Base-by-base conservation (phyloP, 2,797 vertebrate species). In the Sebastes kiyomatsui region DNA sequence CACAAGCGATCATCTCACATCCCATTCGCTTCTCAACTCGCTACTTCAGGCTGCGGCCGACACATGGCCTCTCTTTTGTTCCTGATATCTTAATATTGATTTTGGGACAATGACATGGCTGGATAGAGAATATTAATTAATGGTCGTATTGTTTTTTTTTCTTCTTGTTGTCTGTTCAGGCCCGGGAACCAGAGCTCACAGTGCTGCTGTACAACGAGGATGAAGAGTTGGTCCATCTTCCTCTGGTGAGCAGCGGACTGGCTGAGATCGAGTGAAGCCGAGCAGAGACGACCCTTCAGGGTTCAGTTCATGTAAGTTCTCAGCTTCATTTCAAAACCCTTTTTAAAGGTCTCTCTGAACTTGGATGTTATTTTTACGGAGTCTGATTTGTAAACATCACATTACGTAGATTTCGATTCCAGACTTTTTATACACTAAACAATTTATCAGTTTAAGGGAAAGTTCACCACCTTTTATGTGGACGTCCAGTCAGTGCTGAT, bases 181-280 rank as follows among this genome's bases (percentile, higher is more conserved):
- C 81, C 1, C 70, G 6, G 1, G 86, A 93, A 71, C 96, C 97
- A 16, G 95, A 97, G 71, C 86, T 95, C 61, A 95, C 87, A 0
- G 94, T 99, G 85, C 91, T 90, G 27, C 93, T 99, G 75, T 97
- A 96, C 87, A 92, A 96, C 20, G 89, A 95, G 38, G 84, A 95
- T 0, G 90, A 93, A 59, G 86, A 83, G 13, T 85, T 95, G 23
- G 88, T 99, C 65, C 96, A 98, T 27, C 91, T 94, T 87, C 94
- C 96, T 30, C 94, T 99, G 82, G 86, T 99, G 86, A 91, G 90
- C 88, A 93, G 94, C 72, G 97, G 97, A 56, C 95, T 98, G 52
- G 98, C 97, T 2, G 96, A 97, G 23, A 80, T 93, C 3, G 95
- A 96, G 5, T 96, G 93, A 87, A 23, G 22, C 14, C 0, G 14